Percentiles rank a stretch among this genome's conserved stretches.
These are phyloP conservation scores for Mayetiola destructor DNA, from an alignment of 2,888 invertebrate genomes.

Conservation along the genomic window DNA sequence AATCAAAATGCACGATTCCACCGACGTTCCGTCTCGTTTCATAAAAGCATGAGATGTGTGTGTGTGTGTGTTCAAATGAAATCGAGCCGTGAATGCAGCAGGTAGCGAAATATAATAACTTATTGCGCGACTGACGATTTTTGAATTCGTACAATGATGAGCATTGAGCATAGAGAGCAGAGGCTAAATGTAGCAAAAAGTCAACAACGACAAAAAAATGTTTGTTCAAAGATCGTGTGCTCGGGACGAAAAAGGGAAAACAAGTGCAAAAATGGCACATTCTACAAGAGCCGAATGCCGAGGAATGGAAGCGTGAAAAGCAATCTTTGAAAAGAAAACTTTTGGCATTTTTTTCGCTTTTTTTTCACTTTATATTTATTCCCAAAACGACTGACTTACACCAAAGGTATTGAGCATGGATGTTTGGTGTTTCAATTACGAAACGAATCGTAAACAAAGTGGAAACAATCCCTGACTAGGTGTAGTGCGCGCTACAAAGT, in stretches of 20 bases:
- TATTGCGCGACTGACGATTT: neutral
- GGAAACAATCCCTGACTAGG: neutral
- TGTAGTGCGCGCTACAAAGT: neutral
- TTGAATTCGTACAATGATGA: neutral
- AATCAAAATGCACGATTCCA: no score
- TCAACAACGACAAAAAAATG: neutral
- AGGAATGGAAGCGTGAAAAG: neutral
- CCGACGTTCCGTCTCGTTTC: no score
- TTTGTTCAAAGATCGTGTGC: no score
- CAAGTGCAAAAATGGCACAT: no score
- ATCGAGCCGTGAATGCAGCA: neutral
- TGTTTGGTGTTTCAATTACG: constrained; percentile 1
- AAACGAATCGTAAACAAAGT: neutral
- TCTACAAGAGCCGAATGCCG: neutral
- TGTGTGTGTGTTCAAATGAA: no score
- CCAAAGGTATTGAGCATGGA: neutral
- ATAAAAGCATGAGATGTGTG: no score
- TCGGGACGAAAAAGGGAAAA: neutral
- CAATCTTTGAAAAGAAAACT: no score
- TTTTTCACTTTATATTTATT: neutral
- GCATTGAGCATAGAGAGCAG: neutral
- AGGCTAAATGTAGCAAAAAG: no score
- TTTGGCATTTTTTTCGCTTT: neutral
- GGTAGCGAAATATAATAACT: neutral
- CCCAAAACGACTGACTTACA: no score